These are phyloP conservation scores for Cariama cristata DNA, from an alignment of 2,113 vertebrate genomes.

Conservation along the genomic window DNA sequence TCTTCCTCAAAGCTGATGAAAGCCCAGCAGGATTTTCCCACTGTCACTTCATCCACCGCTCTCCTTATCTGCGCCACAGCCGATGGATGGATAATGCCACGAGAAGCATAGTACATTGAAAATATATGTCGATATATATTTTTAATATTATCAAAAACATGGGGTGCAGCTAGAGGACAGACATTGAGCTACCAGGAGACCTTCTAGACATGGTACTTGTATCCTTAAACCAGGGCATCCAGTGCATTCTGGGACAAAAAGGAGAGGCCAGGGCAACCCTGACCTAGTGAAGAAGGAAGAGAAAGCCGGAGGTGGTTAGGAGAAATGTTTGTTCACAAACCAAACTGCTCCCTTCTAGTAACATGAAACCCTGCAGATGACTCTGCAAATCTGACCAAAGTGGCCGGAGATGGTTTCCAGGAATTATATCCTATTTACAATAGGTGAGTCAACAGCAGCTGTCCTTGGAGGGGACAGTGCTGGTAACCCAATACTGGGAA, in stretches of 20 bases:
- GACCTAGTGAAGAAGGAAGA: not conserved
- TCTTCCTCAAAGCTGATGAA: not conserved
- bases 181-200: not conserved
- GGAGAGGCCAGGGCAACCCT: not conserved
- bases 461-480: not conserved
- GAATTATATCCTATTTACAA: slow-evolving; percentile 4
- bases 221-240: not conserved
- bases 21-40: slow-evolving; percentile 27
- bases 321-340: slow-evolving; percentile 48
- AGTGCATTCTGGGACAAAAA: not conserved
- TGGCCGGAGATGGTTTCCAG: not conserved
- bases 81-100: not conserved
- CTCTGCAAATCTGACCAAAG: not conserved
- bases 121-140: not conserved
- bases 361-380: not conserved
- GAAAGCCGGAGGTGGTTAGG: not conserved
- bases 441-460: slow-evolving; percentile 57
- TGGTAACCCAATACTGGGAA: not conserved
- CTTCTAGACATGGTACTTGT: not conserved
- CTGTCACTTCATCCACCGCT: not conserved
- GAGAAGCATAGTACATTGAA: not conserved
- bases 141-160: not conserved
- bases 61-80: not conserved
- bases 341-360: slow-evolving; percentile 33
- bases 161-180: not conserved